These are phyloP conservation scores for Danio tinwini DNA, from an alignment of 2,797 vertebrate species.

Conservation along the genomic window DNA sequence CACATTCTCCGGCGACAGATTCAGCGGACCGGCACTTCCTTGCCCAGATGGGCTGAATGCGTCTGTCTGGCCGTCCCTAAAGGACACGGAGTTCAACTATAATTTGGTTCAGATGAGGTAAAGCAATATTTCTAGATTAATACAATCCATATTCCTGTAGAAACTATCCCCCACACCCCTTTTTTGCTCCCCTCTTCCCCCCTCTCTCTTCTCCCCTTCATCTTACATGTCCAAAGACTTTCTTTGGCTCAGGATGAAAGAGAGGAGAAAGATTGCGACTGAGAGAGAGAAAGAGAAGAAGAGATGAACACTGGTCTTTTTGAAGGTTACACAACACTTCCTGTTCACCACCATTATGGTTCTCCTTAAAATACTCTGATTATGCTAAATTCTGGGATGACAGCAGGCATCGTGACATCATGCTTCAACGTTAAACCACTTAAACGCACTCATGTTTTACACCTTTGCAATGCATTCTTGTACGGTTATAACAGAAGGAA, in stretches of 20 bases:
- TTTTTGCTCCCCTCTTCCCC: conserved; percentile 68
- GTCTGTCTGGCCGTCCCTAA: conserved; percentile 72
- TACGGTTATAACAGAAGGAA: conserved; percentile 10
- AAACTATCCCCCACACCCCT: conserved; percentile 66
- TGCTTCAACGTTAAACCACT: conserved; percentile 33
- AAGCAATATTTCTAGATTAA: conserved; percentile 84
- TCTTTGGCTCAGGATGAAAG: conserved; percentile 78
- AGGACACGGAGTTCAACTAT: conserved; percentile 80
- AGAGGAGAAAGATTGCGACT: conserved; percentile 54
- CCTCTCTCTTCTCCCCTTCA: conserved; percentile 55
- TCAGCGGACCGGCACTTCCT: conserved; percentile 67
- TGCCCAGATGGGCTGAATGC: conserved; percentile 76
- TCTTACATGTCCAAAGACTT: conserved; percentile 77
- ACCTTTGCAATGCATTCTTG: conserved; percentile 32
- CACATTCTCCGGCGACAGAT: conserved; percentile 74
- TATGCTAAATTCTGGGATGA: conserved; percentile 27
- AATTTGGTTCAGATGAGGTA: conserved; percentile 85
- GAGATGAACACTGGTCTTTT: conserved; percentile 65
- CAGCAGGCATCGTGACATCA: conserved; percentile 37
- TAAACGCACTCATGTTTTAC: conserved; percentile 47
- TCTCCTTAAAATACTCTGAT: conserved; percentile 40
- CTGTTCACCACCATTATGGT: conserved; percentile 31
- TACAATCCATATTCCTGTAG: conserved; percentile 80
- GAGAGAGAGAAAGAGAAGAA: conserved; percentile 55
- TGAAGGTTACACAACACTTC: conserved; percentile 39